Evolutionary conservation across 1,140 invertebrate species (phyloP), one percentile per base, ranked within the genome.

Genomic region (Drosophila cardini): DNA sequence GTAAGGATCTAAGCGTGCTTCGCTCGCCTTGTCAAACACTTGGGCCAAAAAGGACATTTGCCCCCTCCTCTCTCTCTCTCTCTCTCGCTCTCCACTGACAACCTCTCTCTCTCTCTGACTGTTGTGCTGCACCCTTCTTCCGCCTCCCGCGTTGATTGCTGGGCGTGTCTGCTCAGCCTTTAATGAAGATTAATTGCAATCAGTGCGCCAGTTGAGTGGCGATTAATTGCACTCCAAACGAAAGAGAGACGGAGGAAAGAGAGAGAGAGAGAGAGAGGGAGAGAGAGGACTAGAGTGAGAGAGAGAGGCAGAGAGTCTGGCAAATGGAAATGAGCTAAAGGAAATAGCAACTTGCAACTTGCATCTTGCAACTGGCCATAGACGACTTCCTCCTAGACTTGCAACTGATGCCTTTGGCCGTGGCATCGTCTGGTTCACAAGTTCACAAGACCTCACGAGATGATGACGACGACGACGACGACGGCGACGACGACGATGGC

Each of bases 111-210:
- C 8, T 21, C 11, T n/a, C 34, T 58, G 13, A 5, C 21, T 26
- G 21, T 26, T 26, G 21, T 26, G 21, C 34, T 4, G 16, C 11
- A 7, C 40, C 13, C 7, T 6, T 13, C 0, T 16, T 6, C 5
- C 52, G 21, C 13, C 43, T 21, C 21, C 42, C 46, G 21, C 67
- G 32, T 46, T 71, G 73, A 73, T 72, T 72, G 70, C 63, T 56
- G 60, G 77, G 50, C 67, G 46, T 45, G 40, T 40, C 55, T 50
- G 26, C 18, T 38, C 40, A 56, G 60, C 63, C 87, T 87, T 76
- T 90, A 90, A 90, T 90, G 86, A 90, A 90, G 86, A 90, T 90
- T 90, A 90, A 90, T 90, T 90, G 86, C 86, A 90, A 90, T 90
- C 87, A 90, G 87, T 77, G 82, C 78, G 87, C 86, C 87, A 83